Conservation (phyloP, 2,888 invertebrate genomes). For the Chaitophorus viminalis region DNA sequence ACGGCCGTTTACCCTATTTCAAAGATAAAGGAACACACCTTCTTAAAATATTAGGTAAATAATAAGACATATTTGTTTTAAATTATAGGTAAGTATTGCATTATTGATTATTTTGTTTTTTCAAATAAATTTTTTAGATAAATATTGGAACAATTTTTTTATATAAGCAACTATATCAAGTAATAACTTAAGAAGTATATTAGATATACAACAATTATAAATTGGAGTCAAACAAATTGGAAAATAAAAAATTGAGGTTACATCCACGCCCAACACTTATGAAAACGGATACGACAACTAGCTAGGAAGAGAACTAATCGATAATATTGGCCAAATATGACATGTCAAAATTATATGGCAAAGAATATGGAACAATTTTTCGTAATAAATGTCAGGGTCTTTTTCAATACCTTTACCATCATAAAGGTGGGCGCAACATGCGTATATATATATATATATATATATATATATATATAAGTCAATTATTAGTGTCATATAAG, state of each 20-base stretch:
- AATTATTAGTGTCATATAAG: not conserved
- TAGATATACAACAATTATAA: not conserved
- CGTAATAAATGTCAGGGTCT: constrained; percentile 37
- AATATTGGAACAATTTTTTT: not conserved
- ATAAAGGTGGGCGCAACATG: not conserved
- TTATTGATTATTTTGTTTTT: no score
- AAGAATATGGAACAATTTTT: constrained; percentile 28
- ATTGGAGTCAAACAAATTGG: constrained; percentile 9
- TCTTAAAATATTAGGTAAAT: constrained; percentile 12
- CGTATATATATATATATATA: no score
- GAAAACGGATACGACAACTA: constrained; percentile 21
- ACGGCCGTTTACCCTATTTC: constrained; percentile 42
- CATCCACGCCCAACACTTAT: constrained; percentile 41
- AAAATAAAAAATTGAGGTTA: constrained; percentile 42
- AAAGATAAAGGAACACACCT: constrained; percentile 6
- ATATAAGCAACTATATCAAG: not conserved
- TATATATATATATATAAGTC: no score
- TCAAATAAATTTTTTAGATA: not conserved
- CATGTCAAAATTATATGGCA: constrained; percentile 17
- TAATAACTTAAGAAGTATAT: not conserved
- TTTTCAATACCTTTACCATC: constrained; percentile 25
- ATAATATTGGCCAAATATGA: constrained; percentile 51
- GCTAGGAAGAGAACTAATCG: constrained; percentile 12
- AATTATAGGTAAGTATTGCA: not conserved
- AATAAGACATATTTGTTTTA: not conserved